Conservation (phyloP, 2,797 vertebrate species). For the Champsocephalus gunnari region DNA sequence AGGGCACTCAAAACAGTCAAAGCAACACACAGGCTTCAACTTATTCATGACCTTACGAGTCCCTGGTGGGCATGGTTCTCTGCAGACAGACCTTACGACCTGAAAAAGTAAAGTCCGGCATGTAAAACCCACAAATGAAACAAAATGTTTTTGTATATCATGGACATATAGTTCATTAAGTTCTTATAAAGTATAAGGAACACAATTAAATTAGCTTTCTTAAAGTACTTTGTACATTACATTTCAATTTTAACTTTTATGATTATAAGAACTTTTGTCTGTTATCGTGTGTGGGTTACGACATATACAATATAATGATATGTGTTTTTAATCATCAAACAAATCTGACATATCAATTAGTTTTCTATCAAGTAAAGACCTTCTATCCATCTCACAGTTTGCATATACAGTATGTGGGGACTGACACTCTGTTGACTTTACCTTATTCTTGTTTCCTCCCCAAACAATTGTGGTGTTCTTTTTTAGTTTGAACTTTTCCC, state of each 20-base stretch:
- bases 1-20: constrained; percentile 77
- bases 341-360: neutral
- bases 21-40: constrained; percentile 76
- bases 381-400: neutral
- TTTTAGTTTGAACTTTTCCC: constrained; percentile 58
- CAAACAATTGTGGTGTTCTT: constrained; percentile 62
- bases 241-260: no score
- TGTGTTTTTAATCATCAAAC: no score
- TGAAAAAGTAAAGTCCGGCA: constrained; percentile 41
- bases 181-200: neutral
- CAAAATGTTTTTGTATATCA: neutral
- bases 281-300: neutral
- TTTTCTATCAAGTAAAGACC: neutral
- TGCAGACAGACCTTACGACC: constrained; percentile 78
- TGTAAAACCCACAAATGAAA: neutral
- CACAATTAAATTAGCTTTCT: neutral
- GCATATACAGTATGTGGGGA: neutral
- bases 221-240: no score
- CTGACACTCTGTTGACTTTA: constrained; percentile 17
- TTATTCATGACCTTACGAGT: constrained; percentile 74
- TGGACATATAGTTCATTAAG: neutral
- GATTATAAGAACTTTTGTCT: no score
- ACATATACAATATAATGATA: no score
- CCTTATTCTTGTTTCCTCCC: constrained; percentile 65
- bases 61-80: constrained; percentile 70